Base-by-base conservation (phyloP, 2,888 invertebrate species). In the Plebejus anna region DNA sequence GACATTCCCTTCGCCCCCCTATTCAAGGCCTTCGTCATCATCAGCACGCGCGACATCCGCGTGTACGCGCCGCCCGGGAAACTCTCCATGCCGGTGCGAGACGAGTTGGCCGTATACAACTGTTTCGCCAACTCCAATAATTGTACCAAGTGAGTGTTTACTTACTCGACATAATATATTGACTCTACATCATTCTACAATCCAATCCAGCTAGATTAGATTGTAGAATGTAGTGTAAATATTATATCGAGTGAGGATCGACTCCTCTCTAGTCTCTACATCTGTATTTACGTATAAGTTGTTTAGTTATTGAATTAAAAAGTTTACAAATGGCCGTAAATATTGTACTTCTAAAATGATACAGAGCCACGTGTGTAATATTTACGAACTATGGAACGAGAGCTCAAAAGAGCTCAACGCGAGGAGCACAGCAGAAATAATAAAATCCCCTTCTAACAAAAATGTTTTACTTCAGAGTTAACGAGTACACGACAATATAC, bases 1-100 rank as follows among this genome's bases (percentile, higher is more conserved):
- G 98, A 98, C 90, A 94, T 97, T 79, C 96, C 96, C 0, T 96
- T 96, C 86, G 97, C 96, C 0, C 98, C 98, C 0, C 96, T 97
- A 28, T 92, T 98, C 9, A 96, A 96, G 84, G 96, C 97, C 66
- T 98, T 97, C 85, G 95, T 96, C 1, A 90, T 97, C 66, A 87
- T 98, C 70, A 96, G 96, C 77, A 90, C 94, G 79, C 90, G 94
- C 4, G 95, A 96, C 76, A 92, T 97, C 42, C 94, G 95, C 82
- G 94, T 97, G 47, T 98, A 97, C 84, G 95, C 96, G 5, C 96
- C 97, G 61, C 93, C 94, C 9, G 93, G 94, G 1, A 97, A 97
- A 87, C 92, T 97, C 36, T 90, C 92, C 16, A 88, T 94, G 81
- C 94, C 93, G 5, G 93, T 95, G 13, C 88, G 94, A 70, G 90